These are phyloP conservation scores for Tolypeutes matacus DNA, from an alignment of 2,797 vertebrate genomes.

Conservation along the genomic window DNA sequence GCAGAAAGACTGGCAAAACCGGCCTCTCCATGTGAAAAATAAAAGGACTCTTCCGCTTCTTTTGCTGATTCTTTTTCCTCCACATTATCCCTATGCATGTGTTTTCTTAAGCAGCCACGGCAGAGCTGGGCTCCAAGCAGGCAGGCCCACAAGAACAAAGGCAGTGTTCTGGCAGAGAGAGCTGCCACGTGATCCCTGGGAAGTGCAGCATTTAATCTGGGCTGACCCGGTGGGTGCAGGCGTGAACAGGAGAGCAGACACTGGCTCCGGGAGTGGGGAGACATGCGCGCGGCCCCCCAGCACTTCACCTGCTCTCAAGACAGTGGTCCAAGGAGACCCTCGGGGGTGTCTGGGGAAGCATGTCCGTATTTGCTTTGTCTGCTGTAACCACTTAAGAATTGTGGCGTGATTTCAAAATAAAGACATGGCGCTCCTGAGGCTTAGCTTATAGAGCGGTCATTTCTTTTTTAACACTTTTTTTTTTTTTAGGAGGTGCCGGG, in stretches of 20 bases:
- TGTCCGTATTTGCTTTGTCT: neutral
- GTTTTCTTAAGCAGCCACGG: neutral
- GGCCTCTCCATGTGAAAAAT: neutral
- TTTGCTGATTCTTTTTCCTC: slow-evolving; percentile 6
- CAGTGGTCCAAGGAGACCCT: neutral
- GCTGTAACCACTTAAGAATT: slow-evolving; percentile 19
- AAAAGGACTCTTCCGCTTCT: slow-evolving; percentile 42
- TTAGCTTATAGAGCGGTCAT: neutral
- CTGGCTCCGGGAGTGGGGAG: neutral
- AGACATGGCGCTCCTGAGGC: neutral
- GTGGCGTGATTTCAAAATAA: slow-evolving; percentile 39
- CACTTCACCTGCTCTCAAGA: neutral
- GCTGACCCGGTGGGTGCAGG: neutral
- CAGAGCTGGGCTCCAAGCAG: neutral
- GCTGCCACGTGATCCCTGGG: neutral
- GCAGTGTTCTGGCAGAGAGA: slow-evolving; percentile 3
- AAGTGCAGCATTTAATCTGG: slow-evolving; percentile 11
- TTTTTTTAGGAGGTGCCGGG: too few species aligned
- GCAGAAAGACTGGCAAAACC: neutral
- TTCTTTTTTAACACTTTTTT: too few species aligned
- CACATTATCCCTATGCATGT: neutral
- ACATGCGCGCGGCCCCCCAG: neutral
- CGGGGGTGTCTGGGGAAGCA: neutral
- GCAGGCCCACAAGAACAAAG: slow-evolving; percentile 14
- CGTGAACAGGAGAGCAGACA: neutral